Conservation (phyloP, 1,140 invertebrate genomes). For the Lepidurus couesii region DNA sequence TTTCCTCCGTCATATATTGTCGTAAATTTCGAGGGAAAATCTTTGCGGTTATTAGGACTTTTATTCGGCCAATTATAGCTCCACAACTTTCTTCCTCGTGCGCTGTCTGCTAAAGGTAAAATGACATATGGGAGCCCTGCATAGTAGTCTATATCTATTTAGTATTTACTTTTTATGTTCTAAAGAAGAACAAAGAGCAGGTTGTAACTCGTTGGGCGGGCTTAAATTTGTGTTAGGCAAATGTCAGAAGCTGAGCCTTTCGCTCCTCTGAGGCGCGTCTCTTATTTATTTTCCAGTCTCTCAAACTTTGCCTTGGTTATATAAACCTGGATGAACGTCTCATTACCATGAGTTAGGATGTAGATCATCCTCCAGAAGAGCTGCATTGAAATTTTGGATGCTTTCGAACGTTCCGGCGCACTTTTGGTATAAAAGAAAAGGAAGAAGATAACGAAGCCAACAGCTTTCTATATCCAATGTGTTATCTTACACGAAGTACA, state of each 20-base stretch:
- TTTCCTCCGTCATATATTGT: too few relatives aligned
- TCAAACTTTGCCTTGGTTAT: neutral
- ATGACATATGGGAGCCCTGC: too few relatives aligned
- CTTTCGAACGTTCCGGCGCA: neutral
- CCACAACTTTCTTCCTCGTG: too few relatives aligned
- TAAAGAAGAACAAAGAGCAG: neutral
- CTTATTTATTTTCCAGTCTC: neutral
- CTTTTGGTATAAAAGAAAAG: neutral
- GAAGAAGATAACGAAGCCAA: constrained; percentile 15
- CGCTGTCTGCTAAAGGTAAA: too few relatives aligned
- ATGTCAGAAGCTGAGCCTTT: neutral
- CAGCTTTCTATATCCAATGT: constrained; percentile 5
- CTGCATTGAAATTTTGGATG: neutral
- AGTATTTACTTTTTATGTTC: neutral
- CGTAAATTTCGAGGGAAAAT: too few relatives aligned
- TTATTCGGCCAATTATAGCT: too few relatives aligned
- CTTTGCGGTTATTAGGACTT: too few relatives aligned
- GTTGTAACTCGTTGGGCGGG: neutral
- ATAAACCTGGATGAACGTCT: neutral
- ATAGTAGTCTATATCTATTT: too few relatives aligned
- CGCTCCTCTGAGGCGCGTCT: neutral
- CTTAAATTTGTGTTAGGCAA: neutral
- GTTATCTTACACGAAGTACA: neutral
- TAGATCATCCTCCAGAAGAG: neutral
- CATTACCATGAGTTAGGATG: neutral